Base-by-base conservation (phyloP, 2,797 vertebrate genomes). In the Glyptemys insculpta region DNA sequence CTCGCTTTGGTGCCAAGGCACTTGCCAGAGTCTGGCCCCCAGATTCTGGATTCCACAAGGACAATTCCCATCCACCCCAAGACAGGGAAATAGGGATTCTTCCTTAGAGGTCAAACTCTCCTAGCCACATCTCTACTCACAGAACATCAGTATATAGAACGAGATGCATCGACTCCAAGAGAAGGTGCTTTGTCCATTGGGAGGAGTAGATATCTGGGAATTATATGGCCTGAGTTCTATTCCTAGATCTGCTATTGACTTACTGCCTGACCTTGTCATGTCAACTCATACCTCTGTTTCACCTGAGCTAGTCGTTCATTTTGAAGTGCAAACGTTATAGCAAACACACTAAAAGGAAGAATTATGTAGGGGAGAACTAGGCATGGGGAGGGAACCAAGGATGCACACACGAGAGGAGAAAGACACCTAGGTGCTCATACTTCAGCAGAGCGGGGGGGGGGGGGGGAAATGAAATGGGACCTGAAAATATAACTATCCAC, bases 11-110 rank as follows among this genome's bases (percentile, higher is more conserved):
- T 84, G 79, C 50, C 88, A 85, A 91, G 76, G 84, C 82, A 79
- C 53, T 81, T 89, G 68, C 81, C 90, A 95, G 49, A 85, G 86
- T 0, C 27, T 8, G 1, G 49, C 85, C 82, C 87, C 91, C 89
- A 76, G 49, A 72, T 37, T 92, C 91, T 87, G 81, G 8, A 92
- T 85, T 57, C 84, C 65, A 91, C 65, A 94, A 89, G 62, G 92
- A 41, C 74, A 79, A 65, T 12, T 94, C 52, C 72, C 34, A 53
- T 54, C 52, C 49, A 80, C 78, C 78, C 84, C 54, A 89, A 95
- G 68, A 74, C 85, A 89, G 34, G 57, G 50, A 83, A 25, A 81
- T 56, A n/a, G 18, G 57, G 41, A 83, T 21, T 18, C 49, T n/a
- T n/a, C 34, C 59, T 18, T 11, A 23, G 68, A 87, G 16, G 44